Base-by-base conservation (phyloP, 2,888 invertebrate species). In the Bombylius major region DNA sequence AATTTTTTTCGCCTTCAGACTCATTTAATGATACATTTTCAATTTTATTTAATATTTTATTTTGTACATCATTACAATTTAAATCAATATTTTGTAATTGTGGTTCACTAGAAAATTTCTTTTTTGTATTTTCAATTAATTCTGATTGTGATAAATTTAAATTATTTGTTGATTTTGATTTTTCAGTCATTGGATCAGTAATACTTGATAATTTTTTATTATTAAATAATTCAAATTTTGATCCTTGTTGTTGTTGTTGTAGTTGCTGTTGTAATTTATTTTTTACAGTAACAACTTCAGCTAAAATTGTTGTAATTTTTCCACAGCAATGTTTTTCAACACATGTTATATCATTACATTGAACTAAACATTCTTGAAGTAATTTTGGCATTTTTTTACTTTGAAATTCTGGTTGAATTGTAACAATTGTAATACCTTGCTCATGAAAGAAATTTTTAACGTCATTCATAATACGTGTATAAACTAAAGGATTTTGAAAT, bases 391-490 rank as follows among this genome's bases (percentile, higher is more conserved):
- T 4, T 47, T 60, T 65, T 4, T 64, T 58, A 51, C 64, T 61
- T 59, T 68, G 73, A 68, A 92, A 93, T 71, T 93, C 93, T 0
- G 93, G 92, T 68, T 93, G 93, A 63, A 93, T 82, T 0, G 93
- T 90, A 11, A 90, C 87, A 60, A 87, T 82, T 5, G 86, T 82
- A 54, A 92, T 89, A 5, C 91, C 91, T 68, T 88, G 84, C 14
- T 86, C 83, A 55, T 82, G 78, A 68, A 93, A 89, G 67, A 89
- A 87, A 33, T 82, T 80, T 39, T 80, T 82, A 6, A 91, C 82
- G 55, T 81, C 76, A 64, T 81, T 73, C 63, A 79, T 77, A 13
- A 80, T 79, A 64, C 73, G 76, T 7, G 73, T 71, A 62, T 82
- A 83, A 1, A 81, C 77, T 74, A 76, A 77, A 33, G 83, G 82